Conservation (phyloP, 2,797 vertebrate species). For the Semaprochilodus insignis region DNA sequence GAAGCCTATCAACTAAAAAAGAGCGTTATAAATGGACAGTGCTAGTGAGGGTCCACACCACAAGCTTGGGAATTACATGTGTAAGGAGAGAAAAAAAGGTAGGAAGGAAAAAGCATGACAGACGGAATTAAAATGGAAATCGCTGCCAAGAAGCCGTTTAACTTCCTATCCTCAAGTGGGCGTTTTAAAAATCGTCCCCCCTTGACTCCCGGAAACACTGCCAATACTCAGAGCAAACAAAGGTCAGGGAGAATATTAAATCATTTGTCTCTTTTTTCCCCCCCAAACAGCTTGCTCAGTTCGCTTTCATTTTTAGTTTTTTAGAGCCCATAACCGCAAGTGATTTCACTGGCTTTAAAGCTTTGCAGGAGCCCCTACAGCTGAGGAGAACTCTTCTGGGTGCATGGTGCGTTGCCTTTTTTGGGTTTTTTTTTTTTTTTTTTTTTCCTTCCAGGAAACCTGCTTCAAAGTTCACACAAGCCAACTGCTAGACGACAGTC, state of each 20-base stretch:
- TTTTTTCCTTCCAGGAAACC: constrained; percentile 39
- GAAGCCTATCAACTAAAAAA: constrained; percentile 35
- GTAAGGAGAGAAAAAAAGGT: constrained; percentile 20
- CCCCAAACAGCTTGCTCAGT: constrained; percentile 45
- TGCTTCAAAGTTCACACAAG: constrained; percentile 54
- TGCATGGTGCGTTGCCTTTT: neutral
- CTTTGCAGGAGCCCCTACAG: constrained; percentile 42
- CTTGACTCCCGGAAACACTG: constrained; percentile 59
- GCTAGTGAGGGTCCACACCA: constrained; percentile 39
- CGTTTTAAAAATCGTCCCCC: constrained; percentile 61
- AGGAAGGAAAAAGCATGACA: constrained; percentile 39
- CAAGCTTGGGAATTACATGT: constrained; percentile 46
- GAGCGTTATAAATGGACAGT: constrained; percentile 52
- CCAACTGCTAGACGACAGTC: constrained; percentile 34
- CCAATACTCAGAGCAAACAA: constrained; percentile 68
- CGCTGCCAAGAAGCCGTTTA: constrained; percentile 60
- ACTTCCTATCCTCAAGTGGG: constrained; percentile 61
- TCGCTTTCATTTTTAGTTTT: constrained; percentile 39
- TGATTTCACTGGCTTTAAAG: constrained; percentile 56
- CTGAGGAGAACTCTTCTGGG: constrained; percentile 48
- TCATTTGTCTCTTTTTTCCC: constrained; percentile 60
- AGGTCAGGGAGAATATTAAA: constrained; percentile 67
- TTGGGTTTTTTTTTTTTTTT: neutral
- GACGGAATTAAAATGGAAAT: constrained; percentile 56
- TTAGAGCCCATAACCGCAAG: constrained; percentile 44